phyloP scores from a whole-genome alignment of 2,888 invertebrate species.

The Sphaeridia pumilis region DNA sequence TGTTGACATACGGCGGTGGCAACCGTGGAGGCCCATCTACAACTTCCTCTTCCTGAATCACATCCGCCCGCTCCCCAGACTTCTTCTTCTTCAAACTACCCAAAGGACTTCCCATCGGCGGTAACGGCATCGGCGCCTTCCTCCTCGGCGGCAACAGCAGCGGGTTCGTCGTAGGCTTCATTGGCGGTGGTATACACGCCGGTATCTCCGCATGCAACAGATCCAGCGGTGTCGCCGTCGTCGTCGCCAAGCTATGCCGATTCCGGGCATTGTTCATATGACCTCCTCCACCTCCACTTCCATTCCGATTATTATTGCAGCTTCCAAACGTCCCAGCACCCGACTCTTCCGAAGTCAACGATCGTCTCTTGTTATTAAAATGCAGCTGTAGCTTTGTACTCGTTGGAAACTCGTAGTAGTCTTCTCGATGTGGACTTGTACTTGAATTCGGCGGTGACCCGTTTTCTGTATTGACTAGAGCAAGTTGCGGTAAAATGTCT shows the following conservation, averaged over 20 bases:
- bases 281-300: neutral
- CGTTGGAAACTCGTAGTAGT: conserved; percentile 36
- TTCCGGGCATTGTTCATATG: neutral
- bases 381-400: conserved; percentile 29
- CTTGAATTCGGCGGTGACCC: conserved; percentile 13
- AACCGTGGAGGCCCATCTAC: neutral
- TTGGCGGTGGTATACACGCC: neutral
- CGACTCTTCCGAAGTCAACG: conserved; percentile 3
- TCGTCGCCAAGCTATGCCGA: conserved; percentile 7
- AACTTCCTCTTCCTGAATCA: neutral
- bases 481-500: neutral
- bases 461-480: neutral
- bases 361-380: conserved; percentile 1
- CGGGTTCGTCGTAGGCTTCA: conserved; percentile 5
- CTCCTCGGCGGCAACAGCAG: conserved; percentile 11
- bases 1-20: neutral
- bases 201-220: neutral
- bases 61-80: neutral
- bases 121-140: conserved; percentile 9
- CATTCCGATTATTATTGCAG: neutral
- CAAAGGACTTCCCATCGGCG: neutral
- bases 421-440: no score
- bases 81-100: conserved; percentile 1
- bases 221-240: neutral
- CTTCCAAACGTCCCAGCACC: neutral